A percentile compares a stretch with the other conserved stretches of the same genome.
Evolutionary conservation across 2,888 invertebrate genomes (phyloP).

Genomic region (Mythimna ferrago): DNA sequence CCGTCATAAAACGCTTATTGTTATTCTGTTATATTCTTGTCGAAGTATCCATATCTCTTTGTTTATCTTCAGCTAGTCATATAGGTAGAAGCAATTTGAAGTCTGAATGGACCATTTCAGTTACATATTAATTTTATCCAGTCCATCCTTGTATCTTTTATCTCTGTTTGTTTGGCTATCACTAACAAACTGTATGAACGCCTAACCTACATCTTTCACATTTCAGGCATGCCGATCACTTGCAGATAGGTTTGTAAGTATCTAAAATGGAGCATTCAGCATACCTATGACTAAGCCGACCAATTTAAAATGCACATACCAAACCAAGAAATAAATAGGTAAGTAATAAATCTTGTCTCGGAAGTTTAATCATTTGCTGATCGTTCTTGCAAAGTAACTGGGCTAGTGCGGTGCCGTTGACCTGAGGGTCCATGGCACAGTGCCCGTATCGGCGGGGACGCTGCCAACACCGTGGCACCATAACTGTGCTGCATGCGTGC

Average conservation of each 20-base stretch:
- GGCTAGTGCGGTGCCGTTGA: conserved; percentile 69
- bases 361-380: conserved; percentile 71
- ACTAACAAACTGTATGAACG: neutral
- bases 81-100: neutral
- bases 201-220: neutral
- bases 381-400: conserved; percentile 56
- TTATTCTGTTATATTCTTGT: conserved; percentile 20
- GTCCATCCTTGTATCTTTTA: neutral
- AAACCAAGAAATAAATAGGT: conserved; percentile 53
- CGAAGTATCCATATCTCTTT: conserved; percentile 9
- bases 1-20: conserved; percentile 23
- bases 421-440: conserved; percentile 73
- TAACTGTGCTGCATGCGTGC: conserved; percentile 57
- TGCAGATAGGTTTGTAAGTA: neutral
- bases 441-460: conserved; percentile 70
- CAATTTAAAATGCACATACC: conserved; percentile 54
- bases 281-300: conserved; percentile 29
- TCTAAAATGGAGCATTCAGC: conserved; percentile 17
- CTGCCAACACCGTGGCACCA: conserved; percentile 61
- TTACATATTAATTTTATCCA: neutral
- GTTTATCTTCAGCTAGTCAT: neutral
- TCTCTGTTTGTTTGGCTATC: neutral
- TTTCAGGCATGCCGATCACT: neutral
- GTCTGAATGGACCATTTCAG: neutral
- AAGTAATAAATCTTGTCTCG: conserved; percentile 66